These are phyloP conservation scores for Archips crataeganus DNA, from an alignment of 2,888 invertebrate genomes.

Conservation along the genomic window DNA sequence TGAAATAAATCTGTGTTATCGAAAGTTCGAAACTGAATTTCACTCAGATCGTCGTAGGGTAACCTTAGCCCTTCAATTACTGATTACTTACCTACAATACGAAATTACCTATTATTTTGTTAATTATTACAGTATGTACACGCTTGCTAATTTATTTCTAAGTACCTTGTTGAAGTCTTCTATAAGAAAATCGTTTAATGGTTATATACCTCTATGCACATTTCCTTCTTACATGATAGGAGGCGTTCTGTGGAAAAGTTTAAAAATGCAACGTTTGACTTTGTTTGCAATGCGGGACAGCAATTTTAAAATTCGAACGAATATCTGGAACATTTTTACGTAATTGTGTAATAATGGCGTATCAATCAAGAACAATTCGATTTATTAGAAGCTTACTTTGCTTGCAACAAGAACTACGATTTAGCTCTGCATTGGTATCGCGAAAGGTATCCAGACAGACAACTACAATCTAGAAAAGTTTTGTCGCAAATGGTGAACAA, in stretches of 20 bases:
- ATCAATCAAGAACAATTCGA: constrained; percentile 18
- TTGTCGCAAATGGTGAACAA: constrained; percentile 20
- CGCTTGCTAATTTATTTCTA: no score
- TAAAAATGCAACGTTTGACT: constrained; percentile 13
- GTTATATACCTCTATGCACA: no score
- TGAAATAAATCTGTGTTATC: no score
- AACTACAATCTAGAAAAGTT: constrained; percentile 20
- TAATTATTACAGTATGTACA: no score
- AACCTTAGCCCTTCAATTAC: no score
- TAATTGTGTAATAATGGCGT: constrained; percentile 20
- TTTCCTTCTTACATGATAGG: no score
- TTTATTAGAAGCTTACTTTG: constrained; percentile 26
- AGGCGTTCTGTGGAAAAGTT: not conserved
- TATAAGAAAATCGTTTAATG: no score
- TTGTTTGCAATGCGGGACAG: not conserved
- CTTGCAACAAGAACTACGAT: constrained; percentile 14
- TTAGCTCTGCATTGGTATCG: constrained; percentile 21
- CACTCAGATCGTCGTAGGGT: no score
- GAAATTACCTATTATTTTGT: no score
- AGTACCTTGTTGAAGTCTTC: no score
- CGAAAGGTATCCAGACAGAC: constrained; percentile 23
- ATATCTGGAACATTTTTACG: not conserved
- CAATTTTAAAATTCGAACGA: constrained; percentile 17
- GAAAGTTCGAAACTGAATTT: no score
- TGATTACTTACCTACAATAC: no score